Evolutionary conservation across 2,888 invertebrate genomes (phyloP), one percentile per base, ranked within the genome.

Genomic region (Leuctra nigra): DNA sequence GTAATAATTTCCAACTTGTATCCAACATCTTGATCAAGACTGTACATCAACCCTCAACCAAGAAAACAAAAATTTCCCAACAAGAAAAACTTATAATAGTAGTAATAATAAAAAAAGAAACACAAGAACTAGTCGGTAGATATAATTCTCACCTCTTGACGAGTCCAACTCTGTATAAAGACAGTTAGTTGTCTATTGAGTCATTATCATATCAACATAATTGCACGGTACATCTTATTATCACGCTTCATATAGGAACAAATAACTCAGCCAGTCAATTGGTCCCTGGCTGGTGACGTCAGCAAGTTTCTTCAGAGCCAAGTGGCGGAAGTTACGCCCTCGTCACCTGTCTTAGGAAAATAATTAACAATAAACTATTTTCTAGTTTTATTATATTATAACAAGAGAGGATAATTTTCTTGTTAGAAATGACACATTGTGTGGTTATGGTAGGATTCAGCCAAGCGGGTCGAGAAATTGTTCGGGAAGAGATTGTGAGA

Each of bases 311-410:
- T 20, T 20, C 6, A 4, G 9, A 3, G 44, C 2, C 23, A 2
- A 4, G 33, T 14, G 35, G 35, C 50, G 50, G 50, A 50, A 50
- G 36, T 35, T 20, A 50, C 50, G 50, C 50, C 50, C 50, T 35
- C 22, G 50, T 50, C 50, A 50, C 48, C 48, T 48, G 48, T 48
- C 48, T 48, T 29, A 41, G 24, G 25, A 16, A 48, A 48, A 50
- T 50, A 50, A 50, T 50, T 50, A 50, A 50, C 50, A 50, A 50
- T 50, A 35, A 50, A 50, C n/a, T n/a, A n/a, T n/a, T n/a, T n/a
- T n/a, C n/a, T n/a, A n/a, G n/a, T n/a, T n/a, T n/a, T n/a, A n/a
- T n/a, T n/a, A n/a, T n/a, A n/a, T n/a, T n/a, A n/a, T n/a, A 48
- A n/a, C 13, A 48, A 16, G 48, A 48, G 25, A 18, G 25, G 29